Evolutionary conservation across 2,113 vertebrate genomes (phyloP).

Genomic region (Taurulus bubalis): DNA sequence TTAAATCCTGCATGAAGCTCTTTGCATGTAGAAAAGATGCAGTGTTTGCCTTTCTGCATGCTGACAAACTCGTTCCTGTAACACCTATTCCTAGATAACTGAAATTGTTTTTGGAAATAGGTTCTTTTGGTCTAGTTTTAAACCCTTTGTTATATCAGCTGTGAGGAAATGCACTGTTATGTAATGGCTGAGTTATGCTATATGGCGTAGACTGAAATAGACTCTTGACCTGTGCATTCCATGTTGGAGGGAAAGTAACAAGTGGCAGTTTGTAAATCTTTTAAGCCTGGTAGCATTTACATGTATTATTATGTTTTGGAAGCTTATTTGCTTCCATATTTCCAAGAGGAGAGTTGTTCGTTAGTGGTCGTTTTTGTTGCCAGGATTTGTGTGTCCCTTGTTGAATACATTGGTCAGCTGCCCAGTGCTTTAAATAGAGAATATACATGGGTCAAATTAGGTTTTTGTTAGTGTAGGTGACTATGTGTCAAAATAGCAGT

Average conservation of each 20-base stretch:
- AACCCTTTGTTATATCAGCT: constrained; percentile 1
- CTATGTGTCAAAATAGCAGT: background rate
- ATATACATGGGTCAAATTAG: background rate
- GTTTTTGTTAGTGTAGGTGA: background rate
- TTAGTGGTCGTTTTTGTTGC: background rate
- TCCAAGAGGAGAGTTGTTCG: background rate
- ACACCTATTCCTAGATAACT: constrained; percentile 4
- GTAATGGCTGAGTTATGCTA: constrained; percentile 36
- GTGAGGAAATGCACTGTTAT: constrained; percentile 32
- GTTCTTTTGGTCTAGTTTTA: background rate
- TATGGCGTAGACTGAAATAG: constrained; percentile 48
- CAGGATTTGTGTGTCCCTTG: background rate
- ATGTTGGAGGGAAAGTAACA: constrained; percentile 30
- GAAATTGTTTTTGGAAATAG: background rate
- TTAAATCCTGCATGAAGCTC: constrained; percentile 56
- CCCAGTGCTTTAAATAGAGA: background rate
- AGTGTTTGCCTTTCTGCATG: constrained; percentile 21
- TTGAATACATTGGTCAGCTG: background rate
- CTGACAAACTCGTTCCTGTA: background rate
- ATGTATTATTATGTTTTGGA: background rate
- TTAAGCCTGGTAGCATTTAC: background rate
- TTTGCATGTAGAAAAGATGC: constrained; percentile 28
- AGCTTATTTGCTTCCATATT: background rate
- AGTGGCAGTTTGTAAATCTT: background rate
- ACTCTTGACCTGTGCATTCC: constrained; percentile 33